Percentiles rank a stretch among this genome's conserved stretches.
Conservation (phyloP, 2,888 invertebrate genomes). For the Stramonita haemastoma region DNA sequence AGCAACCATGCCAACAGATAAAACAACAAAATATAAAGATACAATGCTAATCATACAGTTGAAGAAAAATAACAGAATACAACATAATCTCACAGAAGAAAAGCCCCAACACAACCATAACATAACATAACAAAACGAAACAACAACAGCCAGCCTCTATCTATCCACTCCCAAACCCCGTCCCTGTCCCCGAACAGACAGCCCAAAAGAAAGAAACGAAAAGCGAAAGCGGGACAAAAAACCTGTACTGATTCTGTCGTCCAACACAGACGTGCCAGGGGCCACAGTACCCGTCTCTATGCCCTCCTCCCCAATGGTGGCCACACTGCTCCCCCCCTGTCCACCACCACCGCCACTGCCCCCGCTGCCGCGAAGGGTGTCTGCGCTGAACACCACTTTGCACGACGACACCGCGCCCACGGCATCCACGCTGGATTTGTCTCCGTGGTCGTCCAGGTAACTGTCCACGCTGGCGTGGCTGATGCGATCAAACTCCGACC, state of each 20-base stretch:
- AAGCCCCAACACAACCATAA: no score
- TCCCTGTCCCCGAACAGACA: neutral
- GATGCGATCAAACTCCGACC: conserved; percentile 74
- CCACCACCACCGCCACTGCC: neutral
- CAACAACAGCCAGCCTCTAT: no score
- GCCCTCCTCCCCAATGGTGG: conserved; percentile 11
- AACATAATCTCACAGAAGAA: no score
- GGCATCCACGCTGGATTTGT: conserved; percentile 42
- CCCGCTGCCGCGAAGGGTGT: neutral
- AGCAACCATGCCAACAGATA: no score
- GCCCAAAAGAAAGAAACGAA: conserved; percentile 1
- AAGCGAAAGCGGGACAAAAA: conserved; percentile 25
- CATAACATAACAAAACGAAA: conserved; percentile 1
- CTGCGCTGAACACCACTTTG: conserved; percentile 29
- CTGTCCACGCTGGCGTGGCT: conserved; percentile 75
- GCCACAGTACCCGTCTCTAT: neutral
- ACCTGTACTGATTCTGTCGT: conserved; percentile 52
- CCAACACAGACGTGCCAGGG: conserved; percentile 42
- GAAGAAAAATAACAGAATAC: no score
- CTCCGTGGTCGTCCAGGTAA: conserved; percentile 64
- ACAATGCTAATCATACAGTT: no score
- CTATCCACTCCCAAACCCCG: neutral
- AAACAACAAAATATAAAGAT: no score
- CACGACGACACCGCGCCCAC: conserved; percentile 6
- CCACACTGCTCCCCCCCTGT: neutral